Base-by-base conservation (phyloP, 2,113 vertebrate genomes). In the Gavia stellata region DNA sequence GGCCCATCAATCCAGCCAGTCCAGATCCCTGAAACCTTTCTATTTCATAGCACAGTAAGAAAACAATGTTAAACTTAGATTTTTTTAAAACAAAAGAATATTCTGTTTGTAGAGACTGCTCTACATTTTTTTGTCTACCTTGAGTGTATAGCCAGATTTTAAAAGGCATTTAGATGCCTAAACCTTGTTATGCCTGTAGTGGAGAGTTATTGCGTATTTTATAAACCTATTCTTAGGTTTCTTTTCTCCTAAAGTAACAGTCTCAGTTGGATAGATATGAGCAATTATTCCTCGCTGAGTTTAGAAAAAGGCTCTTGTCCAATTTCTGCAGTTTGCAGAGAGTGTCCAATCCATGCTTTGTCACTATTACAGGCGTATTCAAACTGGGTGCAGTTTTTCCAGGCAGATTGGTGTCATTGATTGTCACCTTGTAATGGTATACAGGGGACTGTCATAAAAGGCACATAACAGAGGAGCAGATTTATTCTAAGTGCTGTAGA, bases 151-250 rank as follows among this genome's bases (percentile, higher is more conserved):
- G 44, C 4, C 44, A 78, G 61, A 63, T 63, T 75, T 92, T 79
- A 38, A 49, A 84, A 86, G 38, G 33, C 9, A 19, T 70, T 84
- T 53, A 74, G 24, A n/a, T 74, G 7, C 31, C 34, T 74, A 42
- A 72, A 70, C 21, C 66, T 34, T 78, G 14, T 61, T 70, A 17
- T 56, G 55, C 33, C 71, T 65, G 25, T 45, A 44, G 25, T 33
- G 25, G 7, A 89, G 59, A 45, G 28, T 84, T 90, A 58, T 9
- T 93, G 42, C 0, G 0, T 66, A 18, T 85, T 93, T 89, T 82
- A 72, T 52, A 85, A 72, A 52, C 10, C 40, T 90, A 45, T 91
- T 83, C 53, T 92, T 95, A 75, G 81, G 55, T 81, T 88, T 92
- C n/a, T 81, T 88, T 92, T 86, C 34, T 92, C 24, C 67, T 62